Base-by-base conservation (phyloP, 2,797 vertebrate species). In the Sebastiscus tertius region DNA sequence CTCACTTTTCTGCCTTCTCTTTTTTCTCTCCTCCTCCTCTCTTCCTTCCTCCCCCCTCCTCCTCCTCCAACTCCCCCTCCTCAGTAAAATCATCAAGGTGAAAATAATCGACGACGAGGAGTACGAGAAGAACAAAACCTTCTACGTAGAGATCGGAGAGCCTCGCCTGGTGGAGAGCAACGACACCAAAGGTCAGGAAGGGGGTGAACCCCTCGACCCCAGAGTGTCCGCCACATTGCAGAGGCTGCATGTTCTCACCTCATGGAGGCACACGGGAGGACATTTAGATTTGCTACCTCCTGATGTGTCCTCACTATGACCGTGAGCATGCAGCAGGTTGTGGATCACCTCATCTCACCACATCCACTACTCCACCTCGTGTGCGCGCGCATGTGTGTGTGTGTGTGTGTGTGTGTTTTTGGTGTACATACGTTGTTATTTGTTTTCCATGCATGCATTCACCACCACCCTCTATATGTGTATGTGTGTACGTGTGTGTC, bases 51-150 rank as follows among this genome's bases (percentile, higher is more conserved):
- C 81, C 87, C 76, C 77, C 34, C 16, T 20, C 61, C 22, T 26
- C 33, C 87, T 91, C 93, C 89, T 95, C 78, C 93, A 94, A 93
- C 80, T 83, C 93, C 92, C 94, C 88, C 93, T 93, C 92, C 95
- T 96, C 97, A 99, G 98, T 97, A 99, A 99, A 98, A 98, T 82
- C 95, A 96, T 99, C 96, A 98, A 98, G 95, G 97, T 99, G 97
- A 98, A 95, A 97, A 92, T 99, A 96, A 98, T 99, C 97, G 98
- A 99, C 95, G 98, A 99, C 93, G 98, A 99, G 96, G 98, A 99
- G 92, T 99, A 99, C 94, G 98, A 99, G 97, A 99, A 99, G 97
- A 99, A 99, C 98, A 99, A 99, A 97, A 97, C 96, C 94, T 99
- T 99, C 97, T 98, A 97, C 97, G 85, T 99, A 96, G 98, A 99